These are phyloP conservation scores for Agonopterix arenella DNA, from an alignment of 2,888 invertebrate genomes.

Conservation along the genomic window DNA sequence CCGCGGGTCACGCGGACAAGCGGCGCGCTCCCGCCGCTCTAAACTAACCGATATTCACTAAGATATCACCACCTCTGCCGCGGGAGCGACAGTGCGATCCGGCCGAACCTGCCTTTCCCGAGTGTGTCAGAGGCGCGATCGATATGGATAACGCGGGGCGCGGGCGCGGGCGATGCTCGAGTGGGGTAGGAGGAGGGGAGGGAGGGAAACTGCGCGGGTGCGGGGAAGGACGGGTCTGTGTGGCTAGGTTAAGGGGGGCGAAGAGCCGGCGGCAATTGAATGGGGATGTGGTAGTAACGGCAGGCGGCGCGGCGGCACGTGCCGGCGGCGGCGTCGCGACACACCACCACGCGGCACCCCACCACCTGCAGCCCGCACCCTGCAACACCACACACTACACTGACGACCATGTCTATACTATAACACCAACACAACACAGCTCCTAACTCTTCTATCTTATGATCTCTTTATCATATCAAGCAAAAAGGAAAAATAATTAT, in stretches of 20 bases:
- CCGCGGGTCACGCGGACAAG: conserved; percentile 21
- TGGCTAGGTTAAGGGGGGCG: conserved; percentile 62
- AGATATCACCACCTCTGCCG: conserved; percentile 52
- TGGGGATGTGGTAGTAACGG: conserved; percentile 98
- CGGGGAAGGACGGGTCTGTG: conserved; percentile 7
- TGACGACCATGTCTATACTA: too few relatives aligned
- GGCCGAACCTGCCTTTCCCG: conserved; percentile 50
- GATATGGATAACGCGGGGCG: conserved; percentile 53
- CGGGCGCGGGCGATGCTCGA: conserved; percentile 42
- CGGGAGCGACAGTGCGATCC: conserved; percentile 42
- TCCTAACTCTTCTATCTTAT: too few relatives aligned
- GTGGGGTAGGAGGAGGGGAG: conserved; percentile 17
- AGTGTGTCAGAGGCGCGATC: conserved; percentile 62
- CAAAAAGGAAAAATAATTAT: too few relatives aligned
- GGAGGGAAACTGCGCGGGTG: conserved; percentile 1
- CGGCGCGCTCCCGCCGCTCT: conserved; percentile 31
- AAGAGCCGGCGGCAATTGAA: conserved; percentile 89
- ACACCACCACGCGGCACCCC: conserved; percentile 96
- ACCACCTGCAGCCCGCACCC: conserved; percentile 96
- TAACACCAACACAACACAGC: too few relatives aligned
- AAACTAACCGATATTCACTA: conserved; percentile 57
- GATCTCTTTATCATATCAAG: too few relatives aligned
- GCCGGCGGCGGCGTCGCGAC: conserved; percentile 96
- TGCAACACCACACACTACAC: conserved; percentile 59
- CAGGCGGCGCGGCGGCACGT: conserved; percentile 94